phyloP scores from a whole-genome alignment of 2,113 vertebrate species.

The Takifugu flavidus region DNA sequence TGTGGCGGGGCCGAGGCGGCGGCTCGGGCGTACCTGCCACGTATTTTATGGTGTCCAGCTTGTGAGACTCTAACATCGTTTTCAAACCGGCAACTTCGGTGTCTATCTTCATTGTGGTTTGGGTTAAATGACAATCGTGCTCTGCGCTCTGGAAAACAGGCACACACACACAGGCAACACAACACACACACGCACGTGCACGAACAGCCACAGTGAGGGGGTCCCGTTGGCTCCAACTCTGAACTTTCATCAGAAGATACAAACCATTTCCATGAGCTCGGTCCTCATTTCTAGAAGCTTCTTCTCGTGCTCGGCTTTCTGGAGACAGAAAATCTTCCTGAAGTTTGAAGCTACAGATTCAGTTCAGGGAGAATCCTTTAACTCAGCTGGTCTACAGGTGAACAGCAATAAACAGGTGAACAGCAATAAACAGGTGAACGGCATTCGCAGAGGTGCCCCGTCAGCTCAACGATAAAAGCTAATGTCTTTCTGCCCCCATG shows the following conservation, averaged over 20 bases:
- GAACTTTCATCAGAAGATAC: conserved; percentile 23
- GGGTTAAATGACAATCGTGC: conserved; percentile 85
- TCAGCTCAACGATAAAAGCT: too few species aligned
- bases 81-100: conserved; percentile 95
- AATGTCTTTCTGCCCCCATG: too few species aligned
- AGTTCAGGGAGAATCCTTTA: background rate
- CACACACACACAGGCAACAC: background rate
- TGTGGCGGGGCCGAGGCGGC: background rate
- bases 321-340: conserved; percentile 18
- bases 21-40: conserved; percentile 86
- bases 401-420: too few species aligned
- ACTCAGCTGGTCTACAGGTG: background rate
- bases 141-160: conserved; percentile 78
- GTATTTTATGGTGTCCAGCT: conserved; percentile 97
- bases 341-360: background rate
- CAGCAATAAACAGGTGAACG: background rate
- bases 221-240: too few species aligned
- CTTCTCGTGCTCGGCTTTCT: conserved; percentile 86
- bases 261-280: conserved; percentile 91
- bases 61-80: conserved; percentile 93
- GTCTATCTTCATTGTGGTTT: conserved; percentile 92
- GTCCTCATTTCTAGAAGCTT: conserved; percentile 84
- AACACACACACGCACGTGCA: too few species aligned
- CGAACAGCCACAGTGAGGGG: too few species aligned
- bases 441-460: too few species aligned